Percentiles rank a stretch among this genome's conserved stretches.
These are phyloP conservation scores for Nymphalis urticae DNA, from an alignment of 2,888 invertebrate species.

Conservation along the genomic window DNA sequence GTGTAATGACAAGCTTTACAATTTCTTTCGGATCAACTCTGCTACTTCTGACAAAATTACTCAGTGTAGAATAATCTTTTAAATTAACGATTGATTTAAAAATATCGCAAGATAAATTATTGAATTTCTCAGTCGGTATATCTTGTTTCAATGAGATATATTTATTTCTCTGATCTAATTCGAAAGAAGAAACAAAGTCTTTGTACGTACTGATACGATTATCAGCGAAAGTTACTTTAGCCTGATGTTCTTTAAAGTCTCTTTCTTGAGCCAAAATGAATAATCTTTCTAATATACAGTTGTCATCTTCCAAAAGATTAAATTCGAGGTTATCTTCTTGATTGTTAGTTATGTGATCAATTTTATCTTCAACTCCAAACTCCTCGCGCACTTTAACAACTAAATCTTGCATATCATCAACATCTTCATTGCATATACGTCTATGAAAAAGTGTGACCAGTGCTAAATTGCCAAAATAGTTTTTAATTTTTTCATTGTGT, in stretches of 20 bases:
- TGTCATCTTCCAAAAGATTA: constrained; percentile 79
- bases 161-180: constrained; percentile 62
- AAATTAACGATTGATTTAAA: constrained; percentile 76
- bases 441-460: constrained; percentile 64
- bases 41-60: constrained; percentile 56
- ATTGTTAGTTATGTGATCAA: constrained; percentile 10
- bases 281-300: constrained; percentile 84
- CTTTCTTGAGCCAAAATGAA: constrained; percentile 81
- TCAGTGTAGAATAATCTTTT: constrained; percentile 51
- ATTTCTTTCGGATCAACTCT: constrained; percentile 82
- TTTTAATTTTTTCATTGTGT: constrained; percentile 54
- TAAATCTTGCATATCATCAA: constrained; percentile 60
- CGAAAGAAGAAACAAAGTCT: constrained; percentile 81
- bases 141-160: constrained; percentile 57
- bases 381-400: constrained; percentile 51
- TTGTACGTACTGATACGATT: constrained; percentile 71
- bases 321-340: constrained; percentile 44
- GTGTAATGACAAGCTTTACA: constrained; percentile 85
- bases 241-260: constrained; percentile 65
- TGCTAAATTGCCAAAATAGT: constrained; percentile 62
- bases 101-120: constrained; percentile 59
- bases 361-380: constrained; percentile 45
- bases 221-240: constrained; percentile 82
- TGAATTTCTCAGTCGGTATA: constrained; percentile 56
- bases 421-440: constrained; percentile 58